Conservation (phyloP, 2,113 vertebrate genomes). For the Corynorhinus townsendii region DNA sequence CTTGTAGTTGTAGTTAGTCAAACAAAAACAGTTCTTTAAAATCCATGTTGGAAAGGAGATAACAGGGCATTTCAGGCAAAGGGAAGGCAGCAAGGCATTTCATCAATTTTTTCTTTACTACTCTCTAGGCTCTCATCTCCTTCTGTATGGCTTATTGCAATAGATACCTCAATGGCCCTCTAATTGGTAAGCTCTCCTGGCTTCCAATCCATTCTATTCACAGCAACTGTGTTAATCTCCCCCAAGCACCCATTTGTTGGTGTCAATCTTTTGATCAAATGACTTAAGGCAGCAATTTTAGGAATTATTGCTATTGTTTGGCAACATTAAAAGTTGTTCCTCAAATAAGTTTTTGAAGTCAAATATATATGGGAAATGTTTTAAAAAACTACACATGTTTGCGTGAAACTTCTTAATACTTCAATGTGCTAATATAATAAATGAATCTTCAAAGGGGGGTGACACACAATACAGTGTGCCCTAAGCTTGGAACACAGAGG, state of each 20-base stretch:
- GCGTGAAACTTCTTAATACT: not conserved
- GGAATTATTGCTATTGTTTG: not conserved
- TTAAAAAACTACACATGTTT: not conserved
- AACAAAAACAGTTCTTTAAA: not conserved
- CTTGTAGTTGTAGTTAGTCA: not conserved
- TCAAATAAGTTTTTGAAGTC: not conserved
- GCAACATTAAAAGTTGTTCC: not conserved
- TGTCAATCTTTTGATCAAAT: constrained; percentile 14
- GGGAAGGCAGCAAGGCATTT: not conserved
- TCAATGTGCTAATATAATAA: not conserved
- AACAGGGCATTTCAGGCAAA: not conserved
- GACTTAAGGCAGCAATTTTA: not conserved
- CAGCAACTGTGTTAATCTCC: not conserved
- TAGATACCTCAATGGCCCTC: not conserved
- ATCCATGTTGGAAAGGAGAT: not conserved
- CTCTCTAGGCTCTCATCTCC: not conserved
- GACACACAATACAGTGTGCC: not conserved
- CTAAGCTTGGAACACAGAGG: not conserved
- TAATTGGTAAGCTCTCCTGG: not conserved
- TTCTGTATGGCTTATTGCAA: not conserved
- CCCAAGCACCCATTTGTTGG: not conserved
- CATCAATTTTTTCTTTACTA: constrained; percentile 14
- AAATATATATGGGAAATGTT: not conserved
- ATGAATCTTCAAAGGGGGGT: not conserved
- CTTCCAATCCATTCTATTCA: not conserved